Evolutionary conservation across 2,797 vertebrate genomes (phyloP).

Genomic region (Enteromius viviparus): DNA sequence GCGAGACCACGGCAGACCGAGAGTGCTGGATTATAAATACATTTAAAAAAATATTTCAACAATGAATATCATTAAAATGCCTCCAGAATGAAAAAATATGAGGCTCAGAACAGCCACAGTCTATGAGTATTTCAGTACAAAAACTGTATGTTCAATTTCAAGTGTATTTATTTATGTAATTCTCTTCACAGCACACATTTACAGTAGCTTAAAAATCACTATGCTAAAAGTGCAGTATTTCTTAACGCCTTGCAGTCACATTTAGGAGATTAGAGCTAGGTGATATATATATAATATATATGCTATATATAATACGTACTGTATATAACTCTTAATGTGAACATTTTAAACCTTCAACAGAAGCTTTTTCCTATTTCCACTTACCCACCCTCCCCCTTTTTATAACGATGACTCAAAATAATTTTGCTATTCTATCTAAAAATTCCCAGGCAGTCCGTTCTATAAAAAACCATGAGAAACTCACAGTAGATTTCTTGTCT

Average conservation of each 20-base stretch:
- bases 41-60: not conserved
- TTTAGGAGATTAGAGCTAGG: not conserved
- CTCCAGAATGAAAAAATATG: not conserved
- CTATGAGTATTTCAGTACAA: not conserved
- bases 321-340: not conserved
- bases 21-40: not conserved
- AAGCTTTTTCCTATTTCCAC: conserved; percentile 32
- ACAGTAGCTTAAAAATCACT: not conserved
- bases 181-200: not conserved
- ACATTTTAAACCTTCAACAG: conserved; percentile 26
- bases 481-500: conserved; percentile 10
- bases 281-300: no score
- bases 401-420: conserved; percentile 69
- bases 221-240: not conserved
- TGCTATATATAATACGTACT: not conserved
- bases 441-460: conserved; percentile 71
- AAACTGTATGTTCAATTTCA: not conserved
- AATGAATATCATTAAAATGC: not conserved
- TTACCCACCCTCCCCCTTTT: not conserved
- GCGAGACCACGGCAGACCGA: not conserved
- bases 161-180: not conserved
- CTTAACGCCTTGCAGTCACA: not conserved
- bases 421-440: conserved; percentile 69
- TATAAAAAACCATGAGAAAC: conserved; percentile 81
- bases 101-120: not conserved